Percentiles rank a stretch among this genome's conserved stretches.
Conservation (phyloP, 1,140 invertebrate species). For the Amphibalanus amphitrite region DNA sequence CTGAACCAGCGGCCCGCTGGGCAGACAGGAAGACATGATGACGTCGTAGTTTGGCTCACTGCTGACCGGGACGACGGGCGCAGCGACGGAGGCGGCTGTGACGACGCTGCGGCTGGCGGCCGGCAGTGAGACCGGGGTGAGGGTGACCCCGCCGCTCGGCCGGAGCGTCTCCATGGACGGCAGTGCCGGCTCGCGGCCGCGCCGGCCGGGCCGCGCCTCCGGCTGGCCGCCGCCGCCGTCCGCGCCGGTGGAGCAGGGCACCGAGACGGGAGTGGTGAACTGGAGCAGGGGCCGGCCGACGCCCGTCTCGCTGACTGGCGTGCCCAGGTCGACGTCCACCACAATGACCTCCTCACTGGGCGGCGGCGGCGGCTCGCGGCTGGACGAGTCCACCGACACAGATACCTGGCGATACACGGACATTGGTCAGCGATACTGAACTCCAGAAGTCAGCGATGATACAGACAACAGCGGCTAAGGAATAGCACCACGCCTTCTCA, state of each 20-base stretch:
- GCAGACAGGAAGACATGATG: not conserved
- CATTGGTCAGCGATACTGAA: too few relatives aligned
- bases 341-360: not conserved
- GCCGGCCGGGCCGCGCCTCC: not conserved
- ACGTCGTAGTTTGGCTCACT: not conserved
- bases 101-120: not conserved
- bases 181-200: not conserved
- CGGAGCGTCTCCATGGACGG: not conserved
- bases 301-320: too few relatives aligned
- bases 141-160: not conserved
- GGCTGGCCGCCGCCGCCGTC: not conserved
- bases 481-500: too few relatives aligned
- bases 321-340: conserved; percentile 1
- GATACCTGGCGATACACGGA: not conserved
- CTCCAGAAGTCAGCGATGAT: too few relatives aligned
- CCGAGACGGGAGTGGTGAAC: not conserved
- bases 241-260: not conserved
- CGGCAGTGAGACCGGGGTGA: not conserved
- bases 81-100: not conserved
- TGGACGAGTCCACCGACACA: not conserved
- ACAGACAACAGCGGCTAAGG: too few relatives aligned
- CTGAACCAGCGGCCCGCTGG: not conserved
- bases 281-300: not conserved
- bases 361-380: too few relatives aligned
- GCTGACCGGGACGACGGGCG: too few relatives aligned